Evolutionary conservation across 1,140 invertebrate species (phyloP).

Genomic region (Anastatus disparis): DNA sequence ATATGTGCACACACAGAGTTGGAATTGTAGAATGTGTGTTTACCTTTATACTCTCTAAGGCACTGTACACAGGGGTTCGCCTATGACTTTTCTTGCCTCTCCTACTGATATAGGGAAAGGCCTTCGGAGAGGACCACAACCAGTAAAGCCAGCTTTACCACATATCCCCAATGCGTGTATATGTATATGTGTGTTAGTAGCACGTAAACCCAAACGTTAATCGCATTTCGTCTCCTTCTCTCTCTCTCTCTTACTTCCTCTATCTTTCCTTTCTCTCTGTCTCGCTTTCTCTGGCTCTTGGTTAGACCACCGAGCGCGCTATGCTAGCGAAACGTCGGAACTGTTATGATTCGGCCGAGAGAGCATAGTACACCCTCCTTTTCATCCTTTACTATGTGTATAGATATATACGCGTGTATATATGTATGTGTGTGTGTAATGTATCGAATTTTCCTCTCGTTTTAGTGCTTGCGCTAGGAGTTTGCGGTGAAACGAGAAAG

Average conservation of each 20-base stretch:
- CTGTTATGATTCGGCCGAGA: background rate
- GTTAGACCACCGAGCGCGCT: background rate
- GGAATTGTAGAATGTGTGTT: background rate
- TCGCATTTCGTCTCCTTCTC: background rate
- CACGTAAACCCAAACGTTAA: background rate
- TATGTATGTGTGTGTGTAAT: background rate
- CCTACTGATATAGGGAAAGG: background rate
- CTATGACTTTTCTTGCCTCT: background rate
- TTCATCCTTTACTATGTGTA: background rate
- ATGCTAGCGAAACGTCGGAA: background rate
- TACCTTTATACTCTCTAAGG: too few relatives aligned
- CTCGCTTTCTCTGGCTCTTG: too few relatives aligned
- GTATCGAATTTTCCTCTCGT: background rate
- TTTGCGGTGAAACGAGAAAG: too few relatives aligned
- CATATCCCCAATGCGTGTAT: background rate
- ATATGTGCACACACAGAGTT: background rate
- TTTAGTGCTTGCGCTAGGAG: too few relatives aligned
- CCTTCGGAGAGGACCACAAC: background rate
- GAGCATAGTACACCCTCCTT: background rate
- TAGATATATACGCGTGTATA: too few relatives aligned
- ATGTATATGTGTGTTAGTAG: background rate
- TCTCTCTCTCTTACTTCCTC: too few relatives aligned
- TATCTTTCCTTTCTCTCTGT: too few relatives aligned
- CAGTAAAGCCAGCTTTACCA: background rate
- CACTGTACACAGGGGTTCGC: background rate